These are phyloP conservation scores for Carposina sasakii DNA, from an alignment of 1,140 invertebrate species.

Conservation along the genomic window DNA sequence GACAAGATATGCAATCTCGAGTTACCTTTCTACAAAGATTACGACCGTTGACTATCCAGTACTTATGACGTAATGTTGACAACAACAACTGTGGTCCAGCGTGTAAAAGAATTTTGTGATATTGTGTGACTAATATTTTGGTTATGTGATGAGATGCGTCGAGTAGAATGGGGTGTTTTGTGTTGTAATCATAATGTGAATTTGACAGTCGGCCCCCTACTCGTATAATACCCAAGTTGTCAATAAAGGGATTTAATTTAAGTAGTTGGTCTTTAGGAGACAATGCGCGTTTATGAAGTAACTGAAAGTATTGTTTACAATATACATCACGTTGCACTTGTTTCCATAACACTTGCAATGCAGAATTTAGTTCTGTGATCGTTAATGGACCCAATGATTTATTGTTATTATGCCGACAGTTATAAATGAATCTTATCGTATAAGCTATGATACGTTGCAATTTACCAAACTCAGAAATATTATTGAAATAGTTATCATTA, in stretches of 20 bases:
- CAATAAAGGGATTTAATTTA: slow-evolving; percentile 9
- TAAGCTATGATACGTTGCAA: slow-evolving; percentile 9
- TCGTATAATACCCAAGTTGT: slow-evolving; percentile 22
- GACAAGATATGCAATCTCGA: slow-evolving; percentile 12
- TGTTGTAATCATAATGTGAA: slow-evolving; percentile 20
- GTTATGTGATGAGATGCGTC: slow-evolving; percentile 27
- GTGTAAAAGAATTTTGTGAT: slow-evolving; percentile 32
- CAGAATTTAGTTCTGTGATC: not conserved
- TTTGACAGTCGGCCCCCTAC: slow-evolving; percentile 39
- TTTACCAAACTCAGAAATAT: slow-evolving; percentile 10
- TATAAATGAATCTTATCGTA: slow-evolving; percentile 11
- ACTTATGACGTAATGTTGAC: slow-evolving; percentile 23
- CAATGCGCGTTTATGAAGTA: slow-evolving; percentile 1
- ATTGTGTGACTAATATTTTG: slow-evolving; percentile 22
- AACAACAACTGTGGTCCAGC: slow-evolving; percentile 29
- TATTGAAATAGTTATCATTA: not conserved
- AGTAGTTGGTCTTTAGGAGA: slow-evolving; percentile 2
- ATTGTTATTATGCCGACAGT: slow-evolving; percentile 1
- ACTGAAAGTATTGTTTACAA: not conserved
- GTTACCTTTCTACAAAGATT: slow-evolving; percentile 9
- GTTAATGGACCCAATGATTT: slow-evolving; percentile 1
- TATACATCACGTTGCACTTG: slow-evolving; percentile 1
- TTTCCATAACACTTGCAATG: slow-evolving; percentile 1
- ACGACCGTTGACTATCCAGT: slow-evolving; percentile 29
- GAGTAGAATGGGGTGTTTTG: slow-evolving; percentile 40